Evolutionary conservation across 2,797 vertebrate genomes (phyloP), one percentile per base, ranked within the genome.

Genomic region (Lacerta agilis): DNA sequence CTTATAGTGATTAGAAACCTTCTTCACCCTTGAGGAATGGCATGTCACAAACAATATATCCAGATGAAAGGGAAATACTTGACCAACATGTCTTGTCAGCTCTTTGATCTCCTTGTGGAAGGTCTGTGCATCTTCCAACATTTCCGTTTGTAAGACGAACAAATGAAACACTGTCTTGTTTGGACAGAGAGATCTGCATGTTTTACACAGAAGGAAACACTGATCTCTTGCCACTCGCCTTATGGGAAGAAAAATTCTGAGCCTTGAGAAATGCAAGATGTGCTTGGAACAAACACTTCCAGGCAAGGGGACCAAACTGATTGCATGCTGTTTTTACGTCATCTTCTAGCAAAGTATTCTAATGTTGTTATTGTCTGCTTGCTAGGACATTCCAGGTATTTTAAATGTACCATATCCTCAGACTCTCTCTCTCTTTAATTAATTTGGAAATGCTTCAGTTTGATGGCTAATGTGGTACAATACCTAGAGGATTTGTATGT

Each of bases 1-100:
- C 90, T 93, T 86, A 89, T 86, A 79, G 33, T 81, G 92, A 96
- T 95, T 95, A 95, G 92, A 95, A 94, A 85, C 88, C 90, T 94
- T 90, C 88, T 33, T 89, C 64, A 33, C 90, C 90, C 87, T 91
- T 93, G 55, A 72, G 72, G 92, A 90, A 89, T 67, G 72, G 87
- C 87, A 88, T 2, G 88, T 89, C 93, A 92, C 93, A 94, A 94
- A 94, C 91, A 90, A 90, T 89, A 86, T 90, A 91, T 92, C 80
- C 87, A 94, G 93, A 96, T 96, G 95, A 96, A 96, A 96, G 94
- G 89, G 85, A 94, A 93, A 61, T 82, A 78, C 76, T 90, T 94
- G 94, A 92, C 87, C 90, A 91, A 86, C 83, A 27, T 15, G 64
- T 89, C 91, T 91, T 83, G 86, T 91, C 87, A 91, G 89, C 76